Percentiles rank a stretch among this genome's conserved stretches.
These are phyloP conservation scores for Tragelaphus strepsiceros DNA, from an alignment of 2,113 vertebrate genomes.

Conservation along the genomic window DNA sequence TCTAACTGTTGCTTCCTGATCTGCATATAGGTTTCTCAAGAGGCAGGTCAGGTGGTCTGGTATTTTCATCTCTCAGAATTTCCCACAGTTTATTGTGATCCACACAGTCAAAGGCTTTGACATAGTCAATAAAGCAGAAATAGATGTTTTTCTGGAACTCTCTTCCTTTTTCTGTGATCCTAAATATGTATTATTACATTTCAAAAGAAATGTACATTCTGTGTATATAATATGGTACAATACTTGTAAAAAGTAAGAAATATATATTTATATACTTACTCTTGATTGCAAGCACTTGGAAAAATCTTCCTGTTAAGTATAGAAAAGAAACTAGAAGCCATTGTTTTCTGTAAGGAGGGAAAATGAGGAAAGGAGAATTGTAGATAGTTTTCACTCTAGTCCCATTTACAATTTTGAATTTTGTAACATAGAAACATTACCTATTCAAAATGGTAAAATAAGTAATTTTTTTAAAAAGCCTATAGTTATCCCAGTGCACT, in stretches of 20 bases:
- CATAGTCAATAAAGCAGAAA: too few species aligned
- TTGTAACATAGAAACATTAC: neutral
- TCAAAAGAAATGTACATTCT: neutral
- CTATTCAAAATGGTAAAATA: neutral
- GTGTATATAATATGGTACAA: neutral
- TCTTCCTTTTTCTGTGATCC: too few species aligned
- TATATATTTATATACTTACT: neutral
- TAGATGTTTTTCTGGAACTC: too few species aligned
- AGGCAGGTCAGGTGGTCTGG: too few species aligned
- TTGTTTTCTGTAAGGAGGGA: neutral
- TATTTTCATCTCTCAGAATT: too few species aligned
- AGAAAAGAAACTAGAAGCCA: neutral
- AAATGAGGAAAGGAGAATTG: neutral
- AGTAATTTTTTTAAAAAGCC: neutral
- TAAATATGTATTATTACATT: neutral
- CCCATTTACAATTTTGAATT: neutral
- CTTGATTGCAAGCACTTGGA: neutral
- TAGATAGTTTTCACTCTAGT: neutral
- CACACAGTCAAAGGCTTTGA: too few species aligned
- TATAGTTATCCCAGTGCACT: too few species aligned
- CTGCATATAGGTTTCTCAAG: too few species aligned
- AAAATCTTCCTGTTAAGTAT: neutral
- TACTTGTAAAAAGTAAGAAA: neutral
- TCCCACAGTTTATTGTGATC: too few species aligned
- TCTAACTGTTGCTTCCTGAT: too few species aligned